These are phyloP conservation scores for Macrocentrus cingulum DNA, from an alignment of 1,140 invertebrate genomes.

Conservation along the genomic window DNA sequence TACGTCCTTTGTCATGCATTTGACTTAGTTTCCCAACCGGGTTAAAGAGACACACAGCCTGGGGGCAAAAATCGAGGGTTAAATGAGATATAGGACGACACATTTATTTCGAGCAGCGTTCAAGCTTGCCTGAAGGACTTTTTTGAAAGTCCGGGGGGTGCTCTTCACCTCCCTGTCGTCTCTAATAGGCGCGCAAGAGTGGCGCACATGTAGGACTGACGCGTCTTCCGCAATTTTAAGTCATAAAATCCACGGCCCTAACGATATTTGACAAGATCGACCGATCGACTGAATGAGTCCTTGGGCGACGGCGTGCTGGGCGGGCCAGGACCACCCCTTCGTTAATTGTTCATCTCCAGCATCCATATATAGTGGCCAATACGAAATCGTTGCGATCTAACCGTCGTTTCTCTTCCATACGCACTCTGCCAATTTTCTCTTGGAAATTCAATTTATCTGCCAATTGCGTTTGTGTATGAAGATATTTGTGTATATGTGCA, in stretches of 20 bases:
- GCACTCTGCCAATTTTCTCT: conserved; percentile 37
- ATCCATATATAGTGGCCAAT: conserved; percentile 43
- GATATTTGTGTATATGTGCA: too few species aligned
- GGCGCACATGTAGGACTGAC: conserved; percentile 21
- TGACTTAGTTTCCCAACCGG: too few species aligned
- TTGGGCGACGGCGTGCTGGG: conserved; percentile 50
- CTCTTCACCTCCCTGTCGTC: conserved; percentile 4
- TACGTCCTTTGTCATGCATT: too few species aligned
- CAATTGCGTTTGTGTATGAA: conserved; percentile 43
- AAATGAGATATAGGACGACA: background rate
- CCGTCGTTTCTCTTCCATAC: background rate
- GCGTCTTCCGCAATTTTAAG: conserved; percentile 32
- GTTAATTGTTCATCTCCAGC: conserved; percentile 60
- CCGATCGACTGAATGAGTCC: conserved; percentile 39
- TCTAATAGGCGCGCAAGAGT: conserved; percentile 2
- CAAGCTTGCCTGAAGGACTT: background rate
- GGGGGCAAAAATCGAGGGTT: background rate
- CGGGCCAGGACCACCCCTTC: conserved; percentile 41
- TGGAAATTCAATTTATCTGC: conserved; percentile 49
- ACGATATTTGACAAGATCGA: conserved; percentile 42
- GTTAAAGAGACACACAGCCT: too few species aligned
- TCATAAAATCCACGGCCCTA: conserved; percentile 23
- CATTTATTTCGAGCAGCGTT: conserved; percentile 23
- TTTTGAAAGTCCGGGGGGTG: conserved; percentile 17
- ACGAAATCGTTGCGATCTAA: conserved; percentile 22